phyloP scores from a whole-genome alignment of 2,888 invertebrate species.

The Dione vanillae region DNA sequence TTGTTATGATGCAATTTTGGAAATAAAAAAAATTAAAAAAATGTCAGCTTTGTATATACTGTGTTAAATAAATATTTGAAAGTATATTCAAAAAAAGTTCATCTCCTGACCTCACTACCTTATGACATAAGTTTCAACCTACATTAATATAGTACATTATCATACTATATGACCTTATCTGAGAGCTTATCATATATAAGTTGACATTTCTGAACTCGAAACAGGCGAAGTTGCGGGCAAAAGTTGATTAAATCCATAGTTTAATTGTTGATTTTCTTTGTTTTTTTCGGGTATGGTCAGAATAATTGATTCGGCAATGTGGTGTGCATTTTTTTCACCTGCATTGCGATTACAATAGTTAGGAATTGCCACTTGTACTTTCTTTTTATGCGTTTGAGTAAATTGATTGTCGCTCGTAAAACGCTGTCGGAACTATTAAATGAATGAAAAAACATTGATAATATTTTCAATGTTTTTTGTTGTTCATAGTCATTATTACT shows the following conservation, averaged over 20 bases:
- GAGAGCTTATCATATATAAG: background rate
- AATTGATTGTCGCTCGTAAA: slow-evolving; percentile 66
- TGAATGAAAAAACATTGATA: slow-evolving; percentile 27
- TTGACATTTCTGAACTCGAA: background rate
- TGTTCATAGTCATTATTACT: background rate
- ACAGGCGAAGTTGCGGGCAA: background rate
- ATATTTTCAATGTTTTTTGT: background rate
- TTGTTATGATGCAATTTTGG: no score
- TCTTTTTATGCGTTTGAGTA: slow-evolving; percentile 41
- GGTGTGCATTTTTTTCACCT: slow-evolving; percentile 6
- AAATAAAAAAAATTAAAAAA: no score
- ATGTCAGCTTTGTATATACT: no score
- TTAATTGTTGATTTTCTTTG: background rate
- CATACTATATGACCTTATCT: background rate
- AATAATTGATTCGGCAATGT: background rate
- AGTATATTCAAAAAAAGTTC: background rate
- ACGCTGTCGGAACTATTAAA: slow-evolving; percentile 37
- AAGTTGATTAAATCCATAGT: background rate
- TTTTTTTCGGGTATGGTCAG: background rate
- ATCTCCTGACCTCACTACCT: background rate
- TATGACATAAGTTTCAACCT: background rate
- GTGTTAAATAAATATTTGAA: no score
- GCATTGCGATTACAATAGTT: slow-evolving; percentile 37
- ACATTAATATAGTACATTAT: background rate
- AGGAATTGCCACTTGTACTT: slow-evolving; percentile 44